Conservation (phyloP, 2,797 vertebrate species). For the Sternotherus odoratus region DNA sequence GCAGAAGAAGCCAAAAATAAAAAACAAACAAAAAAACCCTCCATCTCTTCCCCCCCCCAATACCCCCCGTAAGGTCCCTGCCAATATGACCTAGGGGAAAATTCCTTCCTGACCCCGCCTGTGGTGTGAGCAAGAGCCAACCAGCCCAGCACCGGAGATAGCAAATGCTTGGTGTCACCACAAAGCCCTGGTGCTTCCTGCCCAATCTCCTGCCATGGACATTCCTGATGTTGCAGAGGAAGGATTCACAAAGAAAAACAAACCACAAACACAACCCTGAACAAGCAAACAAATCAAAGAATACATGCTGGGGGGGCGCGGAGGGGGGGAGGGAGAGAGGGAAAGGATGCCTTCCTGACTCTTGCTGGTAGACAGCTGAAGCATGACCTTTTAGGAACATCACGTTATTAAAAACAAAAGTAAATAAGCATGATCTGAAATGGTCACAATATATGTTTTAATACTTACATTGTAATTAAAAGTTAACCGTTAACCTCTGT, state of each 20-base stretch:
- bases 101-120: not conserved
- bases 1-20: not conserved
- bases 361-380: not conserved
- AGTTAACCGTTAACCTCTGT: not conserved
- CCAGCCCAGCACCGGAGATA: not conserved
- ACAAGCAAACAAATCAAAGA: not conserved
- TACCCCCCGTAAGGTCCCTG: not conserved
- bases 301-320: not conserved
- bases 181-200: not conserved
- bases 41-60: no score
- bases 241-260: not conserved
- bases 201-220: not conserved
- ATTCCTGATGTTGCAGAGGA: not conserved
- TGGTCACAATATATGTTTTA: not conserved
- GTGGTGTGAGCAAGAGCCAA: not conserved
- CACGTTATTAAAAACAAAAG: not conserved
- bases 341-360: not conserved
- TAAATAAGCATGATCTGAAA: not conserved
- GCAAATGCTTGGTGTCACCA: not conserved
- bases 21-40: no score
- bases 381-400: not conserved
- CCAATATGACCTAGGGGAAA: not conserved
- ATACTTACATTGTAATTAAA: not conserved
- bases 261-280: not conserved
- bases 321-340: not conserved